Conservation (phyloP, 2,113 vertebrate genomes). For the Paraplagusia blochii region DNA sequence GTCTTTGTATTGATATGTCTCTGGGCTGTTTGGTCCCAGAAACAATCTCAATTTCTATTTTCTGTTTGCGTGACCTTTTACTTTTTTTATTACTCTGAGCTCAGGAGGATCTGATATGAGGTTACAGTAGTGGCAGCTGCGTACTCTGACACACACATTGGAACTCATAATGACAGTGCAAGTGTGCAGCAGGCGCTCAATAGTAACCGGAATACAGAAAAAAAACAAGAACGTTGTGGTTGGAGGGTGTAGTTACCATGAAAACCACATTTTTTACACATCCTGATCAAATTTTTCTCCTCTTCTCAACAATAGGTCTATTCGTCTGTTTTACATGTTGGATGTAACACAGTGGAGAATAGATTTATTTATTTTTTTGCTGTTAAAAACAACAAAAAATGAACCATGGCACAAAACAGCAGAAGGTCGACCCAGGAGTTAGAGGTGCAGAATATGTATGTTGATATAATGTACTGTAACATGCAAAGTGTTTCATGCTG, state of each 20-base stretch:
- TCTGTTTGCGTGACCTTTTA: conserved; percentile 2
- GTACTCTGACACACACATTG: conserved; percentile 12
- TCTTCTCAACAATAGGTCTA: background rate
- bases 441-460: conserved; percentile 1
- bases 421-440: background rate
- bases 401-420: conserved; percentile 13
- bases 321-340: background rate
- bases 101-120: conserved; percentile 15
- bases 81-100: too few relatives aligned
- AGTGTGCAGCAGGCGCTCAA: conserved; percentile 12
- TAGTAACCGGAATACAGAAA: background rate
- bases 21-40: conserved; percentile 21
- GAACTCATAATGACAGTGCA: conserved; percentile 32
- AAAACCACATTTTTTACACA: conserved; percentile 2
- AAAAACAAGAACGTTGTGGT: background rate
- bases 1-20: background rate
- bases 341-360: too few relatives aligned
- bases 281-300: background rate
- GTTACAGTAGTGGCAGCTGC: conserved; percentile 32
- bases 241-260: conserved; percentile 8
- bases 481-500: background rate
- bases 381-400: conserved; percentile 3
- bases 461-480: conserved; percentile 35
- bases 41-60: conserved; percentile 46
- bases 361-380: conserved; percentile 1